These are phyloP conservation scores for Emydoidea blandingii DNA, from an alignment of 2,797 vertebrate genomes.

Conservation along the genomic window DNA sequence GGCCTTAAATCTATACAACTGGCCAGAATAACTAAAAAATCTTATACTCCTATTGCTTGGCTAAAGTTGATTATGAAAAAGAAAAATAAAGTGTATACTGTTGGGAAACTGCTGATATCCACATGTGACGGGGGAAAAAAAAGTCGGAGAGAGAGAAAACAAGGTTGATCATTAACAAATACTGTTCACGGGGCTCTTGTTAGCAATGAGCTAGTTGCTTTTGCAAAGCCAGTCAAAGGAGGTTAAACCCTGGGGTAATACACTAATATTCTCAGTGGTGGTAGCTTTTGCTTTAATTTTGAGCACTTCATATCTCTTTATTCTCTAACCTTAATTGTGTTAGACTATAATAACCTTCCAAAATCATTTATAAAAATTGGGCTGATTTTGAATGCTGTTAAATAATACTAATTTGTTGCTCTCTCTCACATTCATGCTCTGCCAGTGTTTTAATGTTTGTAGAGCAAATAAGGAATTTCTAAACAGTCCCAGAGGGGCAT, in stretches of 20 bases:
- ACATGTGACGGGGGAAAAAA: neutral
- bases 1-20: neutral
- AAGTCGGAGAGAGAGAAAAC: constrained; percentile 15
- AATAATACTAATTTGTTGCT: constrained; percentile 62
- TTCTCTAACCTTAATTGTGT: constrained; percentile 45
- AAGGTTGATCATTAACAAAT: neutral
- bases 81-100: constrained; percentile 16
- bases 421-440: constrained; percentile 12
- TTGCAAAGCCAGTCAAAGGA: constrained; percentile 22
- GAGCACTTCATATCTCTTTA: constrained; percentile 24
- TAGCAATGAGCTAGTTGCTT: constrained; percentile 16
- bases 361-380: constrained; percentile 38
- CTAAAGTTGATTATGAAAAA: neutral
- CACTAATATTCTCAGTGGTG: neutral
- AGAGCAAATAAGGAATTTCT: constrained; percentile 68
- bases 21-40: neutral
- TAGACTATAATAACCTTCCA: constrained; percentile 32
- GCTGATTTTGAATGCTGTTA: constrained; percentile 52
- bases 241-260: neutral
- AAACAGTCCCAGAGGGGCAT: constrained; percentile 47
- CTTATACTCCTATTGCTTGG: neutral
- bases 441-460: constrained; percentile 56
- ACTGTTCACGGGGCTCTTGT: constrained; percentile 1
- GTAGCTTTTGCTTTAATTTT: constrained; percentile 49
- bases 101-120: neutral